Base-by-base conservation (phyloP, 2,888 invertebrate genomes). In the Macaria notata region DNA sequence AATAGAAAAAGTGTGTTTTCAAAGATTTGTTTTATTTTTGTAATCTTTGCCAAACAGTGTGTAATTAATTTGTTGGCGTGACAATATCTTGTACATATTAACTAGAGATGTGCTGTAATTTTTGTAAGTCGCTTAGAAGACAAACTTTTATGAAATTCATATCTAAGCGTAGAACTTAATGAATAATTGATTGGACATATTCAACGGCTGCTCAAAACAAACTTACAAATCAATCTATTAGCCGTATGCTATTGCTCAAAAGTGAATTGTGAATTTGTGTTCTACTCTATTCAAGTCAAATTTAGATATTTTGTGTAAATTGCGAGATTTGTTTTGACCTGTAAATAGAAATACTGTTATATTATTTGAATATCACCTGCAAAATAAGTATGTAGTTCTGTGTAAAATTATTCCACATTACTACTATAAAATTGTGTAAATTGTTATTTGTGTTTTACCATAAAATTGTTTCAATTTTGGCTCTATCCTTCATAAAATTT, bases 31-130 rank as follows among this genome's bases (percentile, higher is more conserved):
- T 19, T 46, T 53, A 58, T 57, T 59, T 57, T 62, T 52, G 57
- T 50, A 48, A 54, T 65, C 29, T 54, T 30, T 66, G 61, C 65
- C 62, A 66, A 69, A 54, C 58, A 65, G 56, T 4, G 9, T 4
- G n/a, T 41, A 41, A n/a, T 41, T 44, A 41, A 59, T 65, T 59
- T 62, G 62, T 58, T 62, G 60, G 55, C 65, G 62, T 66, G 65
- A 71, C 67, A 73, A 70, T 68, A 72, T 68, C 19, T 66, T 71
- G 66, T 70, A 66, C 66, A 71, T 69, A 67, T 43, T 54, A 47
- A 45, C 39, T 54, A 56, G 31, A 42, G 19, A 49, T 9, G 31
- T 44, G 29, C 45, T 50, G 46, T 29, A 50, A 4, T 19, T 19
- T 56, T 54, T 49, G 54, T 38, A 38, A 38, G 38, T 38, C 19